These are phyloP conservation scores for Lordiphosa mommai DNA, from an alignment of 1,140 invertebrate species.

Conservation along the genomic window DNA sequence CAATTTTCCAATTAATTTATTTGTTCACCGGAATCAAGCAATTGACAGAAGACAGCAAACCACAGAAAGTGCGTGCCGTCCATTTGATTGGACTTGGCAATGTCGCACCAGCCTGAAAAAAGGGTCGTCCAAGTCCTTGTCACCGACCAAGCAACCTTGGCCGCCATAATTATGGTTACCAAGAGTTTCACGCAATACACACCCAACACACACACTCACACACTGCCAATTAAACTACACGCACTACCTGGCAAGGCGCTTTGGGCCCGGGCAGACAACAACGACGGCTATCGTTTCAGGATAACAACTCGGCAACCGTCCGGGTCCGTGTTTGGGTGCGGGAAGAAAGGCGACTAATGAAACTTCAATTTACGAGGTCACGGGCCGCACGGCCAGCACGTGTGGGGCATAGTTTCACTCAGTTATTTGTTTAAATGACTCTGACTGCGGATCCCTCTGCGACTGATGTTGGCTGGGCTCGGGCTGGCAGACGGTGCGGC, in stretches of 20 bases:
- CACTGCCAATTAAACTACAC: constrained; percentile 68
- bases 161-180: constrained; percentile 77
- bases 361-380: constrained; percentile 77
- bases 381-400: constrained; percentile 66
- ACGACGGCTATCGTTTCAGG: constrained; percentile 34
- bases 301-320: constrained; percentile 26
- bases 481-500: constrained; percentile 13
- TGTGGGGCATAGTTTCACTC: constrained; percentile 71
- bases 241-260: constrained; percentile 37
- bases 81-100: constrained; percentile 49
- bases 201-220: constrained; percentile 29
- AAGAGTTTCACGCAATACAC: constrained; percentile 70
- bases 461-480: not conserved
- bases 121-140: constrained; percentile 21
- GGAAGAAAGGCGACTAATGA: constrained; percentile 45
- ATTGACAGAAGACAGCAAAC: constrained; percentile 29
- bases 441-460: constrained; percentile 30
- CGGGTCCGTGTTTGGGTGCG: not conserved
- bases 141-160: constrained; percentile 50
- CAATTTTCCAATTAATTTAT: constrained; percentile 46
- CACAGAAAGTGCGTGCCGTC: constrained; percentile 24
- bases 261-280: constrained; percentile 31
- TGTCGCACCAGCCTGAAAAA: constrained; percentile 37
- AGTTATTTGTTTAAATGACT: constrained; percentile 74
- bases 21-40: constrained; percentile 26